Conservation (phyloP, 2,113 vertebrate genomes). For the Rutilus rutilus region DNA sequence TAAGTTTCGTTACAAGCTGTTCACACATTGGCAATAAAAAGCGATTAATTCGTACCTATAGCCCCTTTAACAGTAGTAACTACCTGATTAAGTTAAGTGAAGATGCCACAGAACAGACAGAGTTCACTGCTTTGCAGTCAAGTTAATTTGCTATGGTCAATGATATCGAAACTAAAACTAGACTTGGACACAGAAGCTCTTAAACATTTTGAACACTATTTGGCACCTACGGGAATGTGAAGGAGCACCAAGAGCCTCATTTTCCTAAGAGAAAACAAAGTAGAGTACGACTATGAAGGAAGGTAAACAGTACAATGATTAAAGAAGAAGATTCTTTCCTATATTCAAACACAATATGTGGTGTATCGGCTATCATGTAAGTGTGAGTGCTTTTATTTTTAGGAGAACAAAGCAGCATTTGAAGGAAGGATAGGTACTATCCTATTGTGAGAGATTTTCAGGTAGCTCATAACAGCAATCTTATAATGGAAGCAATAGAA, state of each 20-base stretch:
- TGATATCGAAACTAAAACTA: too few relatives aligned
- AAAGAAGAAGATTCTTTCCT: neutral
- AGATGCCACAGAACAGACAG: neutral
- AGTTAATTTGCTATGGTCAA: too few relatives aligned
- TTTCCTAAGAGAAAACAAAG: conserved; percentile 63
- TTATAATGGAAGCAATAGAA: neutral
- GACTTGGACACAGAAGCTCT: neutral
- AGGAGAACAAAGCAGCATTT: too few relatives aligned
- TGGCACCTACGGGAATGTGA: conserved; percentile 80
- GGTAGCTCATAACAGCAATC: neutral
- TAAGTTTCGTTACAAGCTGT: too few relatives aligned
- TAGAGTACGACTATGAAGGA: neutral
- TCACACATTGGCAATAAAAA: too few relatives aligned
- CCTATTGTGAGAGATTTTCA: neutral
- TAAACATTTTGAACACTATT: neutral
- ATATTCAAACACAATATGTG: neutral
- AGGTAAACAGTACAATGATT: neutral
- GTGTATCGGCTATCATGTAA: neutral
- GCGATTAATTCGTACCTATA: too few relatives aligned
- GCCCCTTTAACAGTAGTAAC: too few relatives aligned
- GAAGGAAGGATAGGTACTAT: too few relatives aligned
- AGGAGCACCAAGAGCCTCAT: conserved; percentile 79
- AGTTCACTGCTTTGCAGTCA: neutral
- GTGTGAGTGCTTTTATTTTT: neutral
- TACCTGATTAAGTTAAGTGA: neutral